Base-by-base conservation (phyloP, 2,888 invertebrate species). In the Trachelus iudaicus region DNA sequence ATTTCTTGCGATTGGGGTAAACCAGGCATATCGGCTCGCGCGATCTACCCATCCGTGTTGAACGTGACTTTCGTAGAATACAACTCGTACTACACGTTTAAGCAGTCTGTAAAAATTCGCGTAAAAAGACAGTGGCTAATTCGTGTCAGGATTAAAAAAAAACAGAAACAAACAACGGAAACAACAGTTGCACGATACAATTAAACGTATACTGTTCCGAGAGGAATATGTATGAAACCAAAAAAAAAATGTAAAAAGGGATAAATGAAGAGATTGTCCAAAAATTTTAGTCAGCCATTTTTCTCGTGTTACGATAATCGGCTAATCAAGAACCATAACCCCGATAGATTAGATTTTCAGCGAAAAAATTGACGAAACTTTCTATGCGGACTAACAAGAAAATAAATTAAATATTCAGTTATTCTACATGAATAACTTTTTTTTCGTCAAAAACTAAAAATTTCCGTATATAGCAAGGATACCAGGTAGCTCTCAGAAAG, bases 11-110 rank as follows among this genome's bases (percentile, higher is more conserved):
- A 33, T 74, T 35, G 74, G 23, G 23, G 35, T 74, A 74, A 74
- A 74, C 74, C 74, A 74, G 74, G 31, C 74, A 35, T 74, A 34
- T 74, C 74, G 74, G 74, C 34, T 35, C 74, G 35, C 71, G 71
- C 56, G 6, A 71, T 12, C 15, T 71, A 23, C 71, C 71, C 71
- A 71, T 71, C 71, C 71, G 31, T 34, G 71, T 31, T 34, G 71
- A 71, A 71, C 71, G 31, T 71, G 71, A 71, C 71, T 31, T 30
- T 9, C 31, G 1, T 31, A 12, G 3, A 56, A 56, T 6, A 56
- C 40, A 56, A 56, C 23, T 56, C 9, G 15, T 23, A 56, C 23
- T 56, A 23, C 9, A 56, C 23, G 23, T 56, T 23, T 23, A 23
- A 56, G 23, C 23, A 15, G 23, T 56, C 6, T 56, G 23, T 56